phyloP scores from a whole-genome alignment of 2,888 invertebrate genomes.

The Idaea biselata region DNA sequence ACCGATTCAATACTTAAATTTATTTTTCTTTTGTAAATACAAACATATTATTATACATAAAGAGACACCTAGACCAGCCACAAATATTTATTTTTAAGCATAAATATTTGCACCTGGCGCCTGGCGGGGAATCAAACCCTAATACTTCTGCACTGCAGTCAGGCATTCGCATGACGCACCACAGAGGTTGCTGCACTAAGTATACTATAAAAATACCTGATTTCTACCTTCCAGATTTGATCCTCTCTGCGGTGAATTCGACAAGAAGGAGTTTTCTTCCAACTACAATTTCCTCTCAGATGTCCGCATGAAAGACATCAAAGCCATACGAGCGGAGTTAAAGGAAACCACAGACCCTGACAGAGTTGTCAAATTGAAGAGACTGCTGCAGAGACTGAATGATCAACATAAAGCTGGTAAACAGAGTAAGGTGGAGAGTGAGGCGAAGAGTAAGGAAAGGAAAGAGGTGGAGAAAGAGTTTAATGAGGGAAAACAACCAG shows the following conservation, averaged over 20 bases:
- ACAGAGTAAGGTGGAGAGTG: constrained; percentile 77
- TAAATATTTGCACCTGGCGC: too few species aligned
- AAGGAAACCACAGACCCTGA: constrained; percentile 82
- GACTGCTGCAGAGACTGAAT: constrained; percentile 86
- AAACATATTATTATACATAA: too few species aligned
- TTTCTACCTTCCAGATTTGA: constrained; percentile 84
- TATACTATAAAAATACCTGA: background rate
- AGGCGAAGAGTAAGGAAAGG: constrained; percentile 78
- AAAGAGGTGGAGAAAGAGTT: constrained; percentile 75
- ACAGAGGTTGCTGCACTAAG: too few species aligned
- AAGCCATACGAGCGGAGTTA: constrained; percentile 82
- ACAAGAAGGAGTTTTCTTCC: constrained; percentile 86
- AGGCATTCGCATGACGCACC: too few species aligned
- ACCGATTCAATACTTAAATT: too few species aligned
- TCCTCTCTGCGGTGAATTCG: constrained; percentile 89
- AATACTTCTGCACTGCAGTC: too few species aligned
- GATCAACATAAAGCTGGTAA: constrained; percentile 87
- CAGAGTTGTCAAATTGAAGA: constrained; percentile 83
- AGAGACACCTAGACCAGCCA: too few species aligned
- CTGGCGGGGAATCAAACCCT: too few species aligned
- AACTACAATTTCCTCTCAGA: constrained; percentile 90
- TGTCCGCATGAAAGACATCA: constrained; percentile 85
- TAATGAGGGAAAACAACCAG: constrained; percentile 85
- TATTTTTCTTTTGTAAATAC: too few species aligned
- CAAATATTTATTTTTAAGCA: too few species aligned